Base-by-base conservation (phyloP, 2,113 vertebrate species). In the Gadus macrocephalus region DNA sequence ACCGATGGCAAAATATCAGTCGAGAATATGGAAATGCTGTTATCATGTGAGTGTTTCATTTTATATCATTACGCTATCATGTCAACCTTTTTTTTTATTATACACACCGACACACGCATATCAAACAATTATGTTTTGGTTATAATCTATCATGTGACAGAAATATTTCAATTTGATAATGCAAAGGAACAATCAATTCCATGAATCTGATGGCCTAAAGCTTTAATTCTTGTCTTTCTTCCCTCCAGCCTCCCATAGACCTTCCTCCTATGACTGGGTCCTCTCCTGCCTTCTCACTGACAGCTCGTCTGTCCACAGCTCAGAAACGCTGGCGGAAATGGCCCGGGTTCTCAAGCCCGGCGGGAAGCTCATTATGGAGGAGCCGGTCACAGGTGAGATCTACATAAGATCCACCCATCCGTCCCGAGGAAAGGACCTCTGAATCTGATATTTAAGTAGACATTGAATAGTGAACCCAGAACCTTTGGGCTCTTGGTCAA, bases 301-400 rank as follows among this genome's bases (percentile, higher is more conserved):
- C 79, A 93, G 92, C 8, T 58, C 78, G 2, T 76, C 68, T 0
- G 22, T 92, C 81, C 96, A 98, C 90, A 92, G 78, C 0, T 28
- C 87, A 0, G 94, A 97, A 58, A 59, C 87, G 0, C 85, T 99
- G 73, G 95, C 90, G 0, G 97, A 98, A 76, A 88, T 96, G 22
- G 95, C 93, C 77, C 91, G 93, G 63, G 89, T 98, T 59, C 91
- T 96, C 9, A 95, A 93, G 72, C 96, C 96, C 0, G 95, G 94
- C 0, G 96, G 95, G 2, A 91, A 84, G 38, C 78, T 99, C 11
- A 73, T 97, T 49, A 88, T 99, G 68, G 94, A 91, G 22, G 96
- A 98, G 70, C 92, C 88, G 0, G 89, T 96, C n/a, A 86, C 93
- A 73, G 80, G 90, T 90, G 56, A 85, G 91, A 91, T 12, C 20